Evolutionary conservation across 2,888 invertebrate species (phyloP).

Genomic region (Cheilosia pagana): DNA sequence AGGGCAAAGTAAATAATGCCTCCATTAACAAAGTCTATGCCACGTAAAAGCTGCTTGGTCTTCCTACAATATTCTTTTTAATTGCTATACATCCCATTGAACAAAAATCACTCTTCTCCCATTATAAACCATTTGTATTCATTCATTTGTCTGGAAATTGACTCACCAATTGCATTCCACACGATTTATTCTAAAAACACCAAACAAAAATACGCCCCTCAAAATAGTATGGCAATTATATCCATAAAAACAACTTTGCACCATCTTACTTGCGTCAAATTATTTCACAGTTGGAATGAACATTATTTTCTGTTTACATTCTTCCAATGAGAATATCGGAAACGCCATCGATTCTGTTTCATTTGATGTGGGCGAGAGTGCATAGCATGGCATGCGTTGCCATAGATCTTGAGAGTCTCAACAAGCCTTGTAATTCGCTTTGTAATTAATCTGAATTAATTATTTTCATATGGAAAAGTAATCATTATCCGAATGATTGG

Average conservation of each 20-base stretch:
- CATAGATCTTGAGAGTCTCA: neutral
- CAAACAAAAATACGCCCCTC: neutral
- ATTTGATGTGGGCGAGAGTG: too few relatives aligned
- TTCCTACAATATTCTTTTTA: too few relatives aligned
- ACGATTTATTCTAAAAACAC: neutral
- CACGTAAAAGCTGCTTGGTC: too few relatives aligned
- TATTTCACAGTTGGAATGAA: neutral
- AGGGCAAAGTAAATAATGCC: too few relatives aligned
- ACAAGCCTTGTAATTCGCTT: neutral
- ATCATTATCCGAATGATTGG: neutral
- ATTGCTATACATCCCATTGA: too few relatives aligned
- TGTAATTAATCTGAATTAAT: neutral
- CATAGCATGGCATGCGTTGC: neutral
- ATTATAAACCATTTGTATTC: too few relatives aligned
- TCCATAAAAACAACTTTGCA: neutral
- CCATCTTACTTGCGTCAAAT: neutral
- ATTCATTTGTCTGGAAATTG: too few relatives aligned
- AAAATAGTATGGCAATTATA: too few relatives aligned
- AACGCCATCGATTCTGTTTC: too few relatives aligned
- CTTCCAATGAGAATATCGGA: neutral
- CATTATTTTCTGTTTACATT: neutral
- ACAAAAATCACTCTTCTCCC: too few relatives aligned
- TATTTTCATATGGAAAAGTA: neutral
- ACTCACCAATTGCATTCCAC: neutral
- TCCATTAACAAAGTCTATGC: too few relatives aligned